phyloP scores from a whole-genome alignment of 2,888 invertebrate species.

The Thalpophila matura region DNA sequence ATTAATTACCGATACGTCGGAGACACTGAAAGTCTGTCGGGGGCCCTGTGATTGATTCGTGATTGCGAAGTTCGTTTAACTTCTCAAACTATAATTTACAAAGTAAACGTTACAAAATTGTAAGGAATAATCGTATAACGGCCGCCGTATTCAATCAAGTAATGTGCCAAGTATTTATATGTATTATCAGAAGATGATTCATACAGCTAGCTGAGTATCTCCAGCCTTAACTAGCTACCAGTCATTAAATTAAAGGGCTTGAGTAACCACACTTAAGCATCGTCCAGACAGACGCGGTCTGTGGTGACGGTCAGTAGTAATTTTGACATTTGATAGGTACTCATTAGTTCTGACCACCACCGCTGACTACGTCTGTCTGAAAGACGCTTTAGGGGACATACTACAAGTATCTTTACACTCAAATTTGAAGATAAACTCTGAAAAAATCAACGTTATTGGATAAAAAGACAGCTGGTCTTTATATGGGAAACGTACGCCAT shows the following conservation, averaged over 20 bases:
- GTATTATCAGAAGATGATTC: conserved; percentile 15
- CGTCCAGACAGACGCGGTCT: no score
- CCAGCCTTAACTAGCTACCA: conserved; percentile 13
- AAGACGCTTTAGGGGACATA: no score
- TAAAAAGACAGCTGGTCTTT: neutral
- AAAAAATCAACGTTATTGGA: neutral
- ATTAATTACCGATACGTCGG: conserved; percentile 3
- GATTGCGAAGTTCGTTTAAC: conserved; percentile 16
- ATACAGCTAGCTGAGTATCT: conserved; percentile 2
- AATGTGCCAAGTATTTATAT: conserved; percentile 37
- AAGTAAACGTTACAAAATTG: conserved; percentile 34
- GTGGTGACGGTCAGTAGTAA: no score
- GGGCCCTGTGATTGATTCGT: conserved; percentile 10
- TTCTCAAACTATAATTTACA: conserved; percentile 22
- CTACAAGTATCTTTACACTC: neutral
- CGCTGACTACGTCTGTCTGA: no score
- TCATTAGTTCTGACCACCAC: no score
- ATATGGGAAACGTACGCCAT: neutral
- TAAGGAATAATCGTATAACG: conserved; percentile 15
- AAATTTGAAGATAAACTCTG: neutral
- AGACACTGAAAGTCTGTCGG: neutral
- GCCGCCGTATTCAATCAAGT: conserved; percentile 10
- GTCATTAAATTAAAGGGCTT: conserved; percentile 28
- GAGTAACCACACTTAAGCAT: conserved; percentile 29
- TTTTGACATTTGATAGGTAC: no score